Base-by-base conservation (phyloP, 2,113 vertebrate species). In the Rallus limicola region DNA sequence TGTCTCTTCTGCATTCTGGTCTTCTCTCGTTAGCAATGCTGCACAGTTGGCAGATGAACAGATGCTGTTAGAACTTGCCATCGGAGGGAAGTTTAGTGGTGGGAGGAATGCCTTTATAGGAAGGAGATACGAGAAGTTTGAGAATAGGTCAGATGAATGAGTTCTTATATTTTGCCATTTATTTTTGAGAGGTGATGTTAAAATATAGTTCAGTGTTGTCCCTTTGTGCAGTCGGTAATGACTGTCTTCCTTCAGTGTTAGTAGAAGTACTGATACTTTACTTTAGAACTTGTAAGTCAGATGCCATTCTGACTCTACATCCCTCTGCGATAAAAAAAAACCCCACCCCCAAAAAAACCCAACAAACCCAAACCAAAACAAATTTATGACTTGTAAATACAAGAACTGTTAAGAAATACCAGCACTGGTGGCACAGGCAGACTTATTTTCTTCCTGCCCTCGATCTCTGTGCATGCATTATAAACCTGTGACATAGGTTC, bases 381-480 rank as follows among this genome's bases (percentile, higher is more conserved):
- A 23, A 88, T 26, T 10, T 62, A 46, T 0, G 0, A 40, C 36
- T 86, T 59, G 36, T 19, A 63, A 82, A 86, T 18, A 33, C 38
- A 71, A 63, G 76, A 72, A 40, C 13, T 46, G 17, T 67, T 74
- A 36, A 64, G 59, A 78, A 78, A 36, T 14, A 46, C 5, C 10
- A 40, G 4, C 1, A 3, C 7, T 50, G 26, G 14, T 72, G 25
- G 42, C 40, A 62, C 53, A 67, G 10, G 18, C 25, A 55, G 21
- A 29, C 33, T 60, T 0, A 5, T 31, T 78, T 68, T 58, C 11
- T 74, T 86, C 33, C 42, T 63, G 40, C 8, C 17, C 14, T 58
- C 16, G 13, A n/a, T 72, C 10, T 0, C 0, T 33, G 55, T 48
- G 42, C 9, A 3, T 29, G 16, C 31, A 29, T 36, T 74, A 6